Base-by-base conservation (phyloP, 1,140 invertebrate genomes). In the Drosophila kanapiae region DNA sequence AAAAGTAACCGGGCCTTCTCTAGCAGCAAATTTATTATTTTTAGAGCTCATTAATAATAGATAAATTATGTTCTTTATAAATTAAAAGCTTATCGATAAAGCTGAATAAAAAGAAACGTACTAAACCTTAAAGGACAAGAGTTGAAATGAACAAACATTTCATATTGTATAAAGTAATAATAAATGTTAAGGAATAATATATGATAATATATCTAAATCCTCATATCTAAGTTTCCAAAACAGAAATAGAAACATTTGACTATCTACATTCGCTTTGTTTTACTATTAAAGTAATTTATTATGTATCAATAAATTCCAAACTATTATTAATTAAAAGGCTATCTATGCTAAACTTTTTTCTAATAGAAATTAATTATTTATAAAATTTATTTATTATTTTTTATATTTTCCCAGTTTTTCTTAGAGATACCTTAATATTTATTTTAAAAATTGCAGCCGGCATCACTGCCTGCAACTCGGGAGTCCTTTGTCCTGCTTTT, bases 401-500 rank as follows among this genome's bases (percentile, higher is more conserved):
- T 23, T 23, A 23, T 23, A 23, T 23, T 23, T 23, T 23, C 23
- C 23, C 23, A 23, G 23, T 23, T 23, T 23, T 3, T 23, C 3
- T 1, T 2, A 31, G 8, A 4, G 6, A 33, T 14, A 38, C 4
- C 5, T 0, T 8, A n/a, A 53, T 11, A 54, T 35, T 23, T 13
- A 35, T 13, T 13, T 1, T 14, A 37, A 45, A 6, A 35, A 49
- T 1, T 11, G 0, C 1, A 3, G 0, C 35, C 57, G n/a, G 31
- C 78, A 75, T 75, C 77, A 60, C 54, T 70, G 62, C 45, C 43
- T 51, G 56, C 62, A 18, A 54, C 13, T 64, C 31, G 38, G 61
- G 62, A 67, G 67, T 70, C 62, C 60, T 65, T 57, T 65, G 37
- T 47, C 71, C 83, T 68, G 61, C 45, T 63, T 59, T 69, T 76